phyloP scores from a whole-genome alignment of 2,113 vertebrate species.

The Charina bottae region DNA sequence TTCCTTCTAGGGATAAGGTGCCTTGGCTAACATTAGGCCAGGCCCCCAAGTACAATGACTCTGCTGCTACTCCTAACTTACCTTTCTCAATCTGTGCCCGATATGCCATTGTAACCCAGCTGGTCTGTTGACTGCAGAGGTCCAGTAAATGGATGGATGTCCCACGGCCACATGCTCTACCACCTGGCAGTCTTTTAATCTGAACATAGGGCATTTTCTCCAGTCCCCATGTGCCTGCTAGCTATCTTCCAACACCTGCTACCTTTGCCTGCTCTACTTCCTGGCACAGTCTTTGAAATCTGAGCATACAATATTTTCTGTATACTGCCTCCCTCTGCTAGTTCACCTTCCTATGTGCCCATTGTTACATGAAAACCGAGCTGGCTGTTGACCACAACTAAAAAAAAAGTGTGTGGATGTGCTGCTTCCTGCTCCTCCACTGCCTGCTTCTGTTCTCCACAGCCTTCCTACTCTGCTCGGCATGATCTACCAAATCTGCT shows the following conservation, averaged over 20 bases:
- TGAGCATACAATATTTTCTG: neutral
- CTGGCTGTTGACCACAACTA: neutral
- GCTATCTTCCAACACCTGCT: neutral
- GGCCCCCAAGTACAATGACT: neutral
- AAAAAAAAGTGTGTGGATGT: neutral
- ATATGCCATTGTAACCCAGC: neutral
- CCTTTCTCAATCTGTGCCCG: neutral
- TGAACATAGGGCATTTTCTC: neutral
- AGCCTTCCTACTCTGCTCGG: neutral
- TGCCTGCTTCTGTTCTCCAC: neutral
- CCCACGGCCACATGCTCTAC: no score
- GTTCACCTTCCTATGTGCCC: neutral
- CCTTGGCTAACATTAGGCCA: neutral
- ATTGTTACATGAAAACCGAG: neutral
- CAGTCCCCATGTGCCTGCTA: neutral
- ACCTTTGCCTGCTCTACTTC: neutral
- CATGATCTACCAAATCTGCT: neutral
- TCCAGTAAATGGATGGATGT: no score
- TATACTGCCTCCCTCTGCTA: neutral
- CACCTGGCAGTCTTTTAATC: neutral
- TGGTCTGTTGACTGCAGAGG: neutral
- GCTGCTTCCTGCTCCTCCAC: neutral
- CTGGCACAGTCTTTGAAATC: neutral
- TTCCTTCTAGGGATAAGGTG: neutral
- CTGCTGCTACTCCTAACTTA: neutral